Conservation (phyloP, 2,888 invertebrate species). For the Netelia inedita region DNA sequence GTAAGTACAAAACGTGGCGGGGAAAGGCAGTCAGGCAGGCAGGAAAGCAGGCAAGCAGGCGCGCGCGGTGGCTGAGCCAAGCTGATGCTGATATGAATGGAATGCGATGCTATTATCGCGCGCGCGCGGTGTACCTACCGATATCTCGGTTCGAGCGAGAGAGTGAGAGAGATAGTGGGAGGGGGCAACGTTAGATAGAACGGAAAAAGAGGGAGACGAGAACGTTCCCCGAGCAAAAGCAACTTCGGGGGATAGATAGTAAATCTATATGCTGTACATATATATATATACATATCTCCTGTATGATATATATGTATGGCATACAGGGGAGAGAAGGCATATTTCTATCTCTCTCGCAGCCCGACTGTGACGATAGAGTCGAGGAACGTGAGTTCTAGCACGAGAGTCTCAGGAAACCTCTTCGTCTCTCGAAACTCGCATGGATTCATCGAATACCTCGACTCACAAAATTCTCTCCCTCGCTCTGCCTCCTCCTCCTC, state of each 20-base stretch:
- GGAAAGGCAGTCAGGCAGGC: neutral
- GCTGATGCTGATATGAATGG: slow-evolving; percentile 82
- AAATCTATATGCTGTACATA: slow-evolving; percentile 17
- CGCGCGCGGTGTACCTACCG: slow-evolving; percentile 75
- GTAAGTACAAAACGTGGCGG: neutral
- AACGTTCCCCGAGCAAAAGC: slow-evolving; percentile 69
- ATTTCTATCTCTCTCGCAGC: neutral
- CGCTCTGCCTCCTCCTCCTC: neutral
- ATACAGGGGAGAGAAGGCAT: neutral
- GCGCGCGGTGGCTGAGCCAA: slow-evolving; percentile 71
- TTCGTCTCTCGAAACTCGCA: slow-evolving; percentile 21
- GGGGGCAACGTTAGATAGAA: slow-evolving; percentile 56
- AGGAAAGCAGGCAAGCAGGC: slow-evolving; percentile 41
- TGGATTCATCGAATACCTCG: slow-evolving; percentile 15
- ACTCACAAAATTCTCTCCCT: neutral
- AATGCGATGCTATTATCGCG: slow-evolving; percentile 82
- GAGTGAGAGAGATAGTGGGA: slow-evolving; percentile 35
- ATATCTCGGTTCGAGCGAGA: slow-evolving; percentile 76
- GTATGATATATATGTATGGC: neutral
- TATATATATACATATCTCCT: neutral
- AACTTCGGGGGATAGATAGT: slow-evolving; percentile 53
- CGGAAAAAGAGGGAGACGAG: slow-evolving; percentile 56
- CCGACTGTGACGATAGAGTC: slow-evolving; percentile 42
- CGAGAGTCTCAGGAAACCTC: slow-evolving; percentile 28
- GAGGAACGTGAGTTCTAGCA: slow-evolving; percentile 27